Percentiles rank a stretch among this genome's conserved stretches.
Evolutionary conservation across 2,113 vertebrate genomes (phyloP).

Genomic region (Callocephalon fimbriatum): DNA sequence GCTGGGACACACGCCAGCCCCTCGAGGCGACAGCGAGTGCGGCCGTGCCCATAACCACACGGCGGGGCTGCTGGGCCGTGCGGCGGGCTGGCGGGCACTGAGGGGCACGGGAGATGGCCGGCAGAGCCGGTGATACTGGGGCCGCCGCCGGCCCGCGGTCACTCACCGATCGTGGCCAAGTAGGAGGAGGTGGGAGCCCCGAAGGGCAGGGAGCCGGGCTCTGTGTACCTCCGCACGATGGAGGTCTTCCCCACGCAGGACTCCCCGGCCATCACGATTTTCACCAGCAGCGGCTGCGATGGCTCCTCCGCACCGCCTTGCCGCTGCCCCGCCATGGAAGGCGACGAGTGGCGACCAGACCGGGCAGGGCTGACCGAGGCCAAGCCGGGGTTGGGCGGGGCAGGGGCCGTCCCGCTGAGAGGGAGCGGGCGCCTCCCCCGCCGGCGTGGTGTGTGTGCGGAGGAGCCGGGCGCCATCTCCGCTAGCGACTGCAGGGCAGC

Average conservation of each 20-base stretch:
- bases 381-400: neutral
- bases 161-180: constrained; percentile 75
- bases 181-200: constrained; percentile 20
- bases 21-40: neutral
- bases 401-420: neutral
- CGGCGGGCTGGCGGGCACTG: neutral
- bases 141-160: neutral
- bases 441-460: neutral
- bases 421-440: neutral
- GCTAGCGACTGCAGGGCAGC: neutral
- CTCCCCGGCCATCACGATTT: constrained; percentile 75
- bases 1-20: neutral
- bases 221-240: constrained; percentile 68
- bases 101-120: neutral
- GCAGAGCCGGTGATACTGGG: too few relatives aligned
- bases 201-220: neutral
- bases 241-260: constrained; percentile 73
- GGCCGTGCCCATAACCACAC: neutral
- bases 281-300: constrained; percentile 29
- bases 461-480: neutral
- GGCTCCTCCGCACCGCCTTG: neutral
- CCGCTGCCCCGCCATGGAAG: neutral
- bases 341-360: neutral
- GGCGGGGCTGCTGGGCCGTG: neutral
- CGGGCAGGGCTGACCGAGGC: neutral